Conservation (phyloP, 2,888 invertebrate genomes). For the Trissolcus japonicus region DNA sequence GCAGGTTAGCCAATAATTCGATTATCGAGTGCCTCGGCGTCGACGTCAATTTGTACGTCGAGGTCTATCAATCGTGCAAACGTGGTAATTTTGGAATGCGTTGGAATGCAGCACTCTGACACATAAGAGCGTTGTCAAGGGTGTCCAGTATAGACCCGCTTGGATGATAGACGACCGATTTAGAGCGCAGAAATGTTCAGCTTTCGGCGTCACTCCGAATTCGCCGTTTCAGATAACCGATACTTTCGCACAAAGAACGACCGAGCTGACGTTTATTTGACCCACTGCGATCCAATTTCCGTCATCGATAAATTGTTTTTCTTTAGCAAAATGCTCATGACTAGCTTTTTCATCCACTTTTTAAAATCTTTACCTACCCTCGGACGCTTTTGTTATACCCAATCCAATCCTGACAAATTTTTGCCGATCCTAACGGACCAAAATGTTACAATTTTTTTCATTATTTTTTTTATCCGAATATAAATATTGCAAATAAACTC, state of each 20-base stretch:
- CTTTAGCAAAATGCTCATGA: constrained; percentile 33
- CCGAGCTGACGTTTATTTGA: constrained; percentile 30
- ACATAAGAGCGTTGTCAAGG: constrained; percentile 38
- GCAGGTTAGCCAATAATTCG: constrained; percentile 47
- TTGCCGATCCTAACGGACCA: constrained; percentile 11
- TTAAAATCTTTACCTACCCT: constrained; percentile 13
- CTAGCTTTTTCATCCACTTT: constrained; percentile 4
- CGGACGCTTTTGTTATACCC: neutral
- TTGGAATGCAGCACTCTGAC: constrained; percentile 28
- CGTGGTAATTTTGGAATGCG: constrained; percentile 41
- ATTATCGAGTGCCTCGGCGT: constrained; percentile 40
- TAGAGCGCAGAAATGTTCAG: constrained; percentile 22
- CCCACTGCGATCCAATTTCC: constrained; percentile 35
- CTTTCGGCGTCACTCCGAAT: constrained; percentile 22
- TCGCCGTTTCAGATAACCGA: constrained; percentile 30
- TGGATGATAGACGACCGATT: constrained; percentile 23
- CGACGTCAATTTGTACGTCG: constrained; percentile 43
- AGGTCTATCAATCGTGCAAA: constrained; percentile 40
- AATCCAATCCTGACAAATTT: too few species aligned
- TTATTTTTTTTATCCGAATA: constrained; percentile 12
- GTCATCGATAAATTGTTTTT: constrained; percentile 30
- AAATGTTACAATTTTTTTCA: constrained; percentile 9
- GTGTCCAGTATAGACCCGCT: constrained; percentile 27
- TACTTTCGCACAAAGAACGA: constrained; percentile 38
- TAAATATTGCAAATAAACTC: too few species aligned